phyloP scores from a whole-genome alignment of 2,797 vertebrate species.

The Lutjanus campechanus region DNA sequence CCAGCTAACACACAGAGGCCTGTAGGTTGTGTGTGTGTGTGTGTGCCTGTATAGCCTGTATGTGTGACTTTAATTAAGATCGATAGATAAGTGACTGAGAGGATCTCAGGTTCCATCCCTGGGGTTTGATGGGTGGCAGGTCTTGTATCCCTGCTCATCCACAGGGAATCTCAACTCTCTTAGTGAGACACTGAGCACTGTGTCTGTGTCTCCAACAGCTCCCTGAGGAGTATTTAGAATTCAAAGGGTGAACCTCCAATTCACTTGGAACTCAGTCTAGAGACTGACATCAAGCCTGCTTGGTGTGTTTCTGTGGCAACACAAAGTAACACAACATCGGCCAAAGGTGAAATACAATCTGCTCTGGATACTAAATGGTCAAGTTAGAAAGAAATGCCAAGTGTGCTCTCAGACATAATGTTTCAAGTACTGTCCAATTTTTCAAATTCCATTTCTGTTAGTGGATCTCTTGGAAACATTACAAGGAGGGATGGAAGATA shows the following conservation, averaged over 20 bases:
- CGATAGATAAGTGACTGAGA: conserved; percentile 50
- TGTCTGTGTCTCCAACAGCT: conserved; percentile 41
- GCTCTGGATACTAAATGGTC: conserved; percentile 17
- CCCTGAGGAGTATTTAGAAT: conserved; percentile 45
- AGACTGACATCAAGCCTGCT: conserved; percentile 51
- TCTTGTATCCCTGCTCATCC: conserved; percentile 41
- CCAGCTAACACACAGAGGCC: conserved; percentile 18
- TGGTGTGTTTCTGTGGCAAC: conserved; percentile 39
- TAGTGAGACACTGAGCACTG: conserved; percentile 54
- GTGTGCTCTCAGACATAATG: conserved; percentile 22
- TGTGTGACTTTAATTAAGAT: conserved; percentile 62
- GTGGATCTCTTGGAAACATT: conserved; percentile 1
- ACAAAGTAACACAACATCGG: background rate
- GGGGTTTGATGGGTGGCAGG: conserved; percentile 46
- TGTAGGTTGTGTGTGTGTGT: conserved; percentile 11
- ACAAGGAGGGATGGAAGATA: background rate
- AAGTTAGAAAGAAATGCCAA: background rate
- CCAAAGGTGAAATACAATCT: conserved; percentile 28
- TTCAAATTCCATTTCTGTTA: background rate
- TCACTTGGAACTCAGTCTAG: conserved; percentile 46
- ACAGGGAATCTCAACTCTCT: conserved; percentile 49
- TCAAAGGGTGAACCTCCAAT: conserved; percentile 27
- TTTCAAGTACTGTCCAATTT: conserved; percentile 11
- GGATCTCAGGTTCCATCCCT: conserved; percentile 52
- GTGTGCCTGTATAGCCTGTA: conserved; percentile 29